Conservation (phyloP, 1,140 invertebrate species). For the Agrilus planipennis region DNA sequence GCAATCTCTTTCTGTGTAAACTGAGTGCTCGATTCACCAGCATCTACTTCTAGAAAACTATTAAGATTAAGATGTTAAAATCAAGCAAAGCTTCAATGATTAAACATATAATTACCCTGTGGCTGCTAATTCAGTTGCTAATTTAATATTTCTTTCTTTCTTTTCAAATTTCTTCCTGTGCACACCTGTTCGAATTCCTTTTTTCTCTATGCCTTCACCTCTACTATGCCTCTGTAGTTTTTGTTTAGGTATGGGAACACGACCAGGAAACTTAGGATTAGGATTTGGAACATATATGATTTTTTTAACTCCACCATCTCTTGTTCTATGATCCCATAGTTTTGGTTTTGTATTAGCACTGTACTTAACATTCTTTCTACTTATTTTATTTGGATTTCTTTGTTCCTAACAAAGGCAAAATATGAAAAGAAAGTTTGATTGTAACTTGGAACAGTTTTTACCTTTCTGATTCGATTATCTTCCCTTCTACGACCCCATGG, state of each 20-base stretch:
- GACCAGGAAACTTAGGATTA: slow-evolving; percentile 27
- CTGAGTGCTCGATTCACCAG: slow-evolving; percentile 64
- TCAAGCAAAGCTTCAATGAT: too few relatives aligned
- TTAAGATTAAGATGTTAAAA: too few relatives aligned
- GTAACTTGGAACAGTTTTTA: too few relatives aligned
- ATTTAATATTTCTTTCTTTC: slow-evolving; percentile 53
- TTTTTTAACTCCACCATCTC: slow-evolving; percentile 3
- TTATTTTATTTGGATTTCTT: too few relatives aligned
- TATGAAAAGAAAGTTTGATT: too few relatives aligned
- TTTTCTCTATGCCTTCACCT: slow-evolving; percentile 46
- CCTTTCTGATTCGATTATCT: too few relatives aligned
- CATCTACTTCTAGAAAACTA: slow-evolving; percentile 66
- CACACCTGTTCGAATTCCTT: slow-evolving; percentile 48
- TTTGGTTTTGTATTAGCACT: too few relatives aligned
- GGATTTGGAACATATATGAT: slow-evolving; percentile 7
- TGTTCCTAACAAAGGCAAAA: too few relatives aligned
- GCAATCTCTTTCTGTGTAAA: slow-evolving; percentile 76
- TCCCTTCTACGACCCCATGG: too few relatives aligned
- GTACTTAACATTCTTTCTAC: too few relatives aligned
- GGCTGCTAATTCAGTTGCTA: slow-evolving; percentile 60
- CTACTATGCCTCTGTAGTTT: slow-evolving; percentile 46
- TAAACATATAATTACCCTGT: too few relatives aligned
- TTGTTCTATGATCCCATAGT: too few relatives aligned
- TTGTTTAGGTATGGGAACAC: slow-evolving; percentile 31
- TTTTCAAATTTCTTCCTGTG: slow-evolving; percentile 48